Evolutionary conservation across 1,140 invertebrate species (phyloP).

Genomic region (Achatina immaculata): DNA sequence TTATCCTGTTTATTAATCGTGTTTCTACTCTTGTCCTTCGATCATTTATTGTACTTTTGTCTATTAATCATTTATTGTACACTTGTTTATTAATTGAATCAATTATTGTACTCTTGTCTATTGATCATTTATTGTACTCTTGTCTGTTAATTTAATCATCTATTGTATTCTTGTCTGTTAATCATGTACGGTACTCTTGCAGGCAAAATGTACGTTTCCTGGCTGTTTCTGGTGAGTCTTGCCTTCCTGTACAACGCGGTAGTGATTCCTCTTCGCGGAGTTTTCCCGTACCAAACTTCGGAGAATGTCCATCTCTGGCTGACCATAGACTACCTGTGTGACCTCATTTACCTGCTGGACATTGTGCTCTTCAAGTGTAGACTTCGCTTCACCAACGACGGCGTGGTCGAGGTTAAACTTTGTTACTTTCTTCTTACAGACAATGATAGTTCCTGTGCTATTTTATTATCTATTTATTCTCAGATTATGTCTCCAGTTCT

Average conservation of each 20-base stretch:
- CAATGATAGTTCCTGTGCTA: no score
- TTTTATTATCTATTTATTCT: background rate
- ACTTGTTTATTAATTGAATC: no score
- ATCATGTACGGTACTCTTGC: no score
- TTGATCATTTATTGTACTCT: no score
- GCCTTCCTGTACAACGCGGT: constrained; percentile 90
- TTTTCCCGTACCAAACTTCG: constrained; percentile 75
- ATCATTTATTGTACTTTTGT: no score
- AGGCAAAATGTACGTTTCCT: constrained; percentile 79
- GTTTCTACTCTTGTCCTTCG: no score
- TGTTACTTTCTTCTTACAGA: background rate
- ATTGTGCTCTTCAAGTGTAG: constrained; percentile 84
- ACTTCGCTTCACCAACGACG: constrained; percentile 71
- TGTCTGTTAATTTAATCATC: background rate
- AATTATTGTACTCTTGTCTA: no score
- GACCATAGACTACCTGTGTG: constrained; percentile 82
- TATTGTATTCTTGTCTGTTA: no score
- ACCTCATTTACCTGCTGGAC: constrained; percentile 88
- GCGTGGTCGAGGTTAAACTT: constrained; percentile 63
- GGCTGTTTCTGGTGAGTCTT: constrained; percentile 85
- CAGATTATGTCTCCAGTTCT: background rate
- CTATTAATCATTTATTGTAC: no score
- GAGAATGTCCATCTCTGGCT: constrained; percentile 77
- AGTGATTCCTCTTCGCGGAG: constrained; percentile 84
- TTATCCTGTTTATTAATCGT: no score